These are phyloP conservation scores for Erithacus rubecula DNA, from an alignment of 2,797 vertebrate species.

Conservation along the genomic window DNA sequence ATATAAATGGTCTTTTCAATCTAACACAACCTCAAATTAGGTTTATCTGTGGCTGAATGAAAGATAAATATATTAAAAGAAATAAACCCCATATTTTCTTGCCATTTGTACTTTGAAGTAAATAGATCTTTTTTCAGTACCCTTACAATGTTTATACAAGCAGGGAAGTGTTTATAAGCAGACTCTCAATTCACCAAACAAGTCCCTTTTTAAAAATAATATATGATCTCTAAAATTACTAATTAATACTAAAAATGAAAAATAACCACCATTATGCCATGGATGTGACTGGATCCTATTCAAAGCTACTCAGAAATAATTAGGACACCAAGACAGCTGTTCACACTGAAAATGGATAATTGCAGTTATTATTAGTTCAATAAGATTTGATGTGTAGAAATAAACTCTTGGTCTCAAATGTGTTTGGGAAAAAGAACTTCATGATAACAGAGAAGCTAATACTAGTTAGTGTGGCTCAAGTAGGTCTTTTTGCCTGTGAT, in stretches of 20 bases:
- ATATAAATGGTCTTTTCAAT: background rate
- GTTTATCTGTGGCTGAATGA: background rate
- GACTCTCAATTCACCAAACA: background rate
- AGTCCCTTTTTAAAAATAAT: background rate
- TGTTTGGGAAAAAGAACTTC: background rate
- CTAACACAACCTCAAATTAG: background rate
- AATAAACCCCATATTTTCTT: background rate
- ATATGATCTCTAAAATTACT: background rate
- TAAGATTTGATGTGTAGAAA: background rate
- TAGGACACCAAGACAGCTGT: background rate
- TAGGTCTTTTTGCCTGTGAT: background rate
- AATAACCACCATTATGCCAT: background rate
- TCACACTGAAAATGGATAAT: background rate
- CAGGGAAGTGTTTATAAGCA: background rate
- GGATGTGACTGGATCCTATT: background rate
- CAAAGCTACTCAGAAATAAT: slow-evolving; percentile 23
- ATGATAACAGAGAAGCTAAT: background rate
- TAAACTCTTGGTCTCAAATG: background rate
- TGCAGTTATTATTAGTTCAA: background rate
- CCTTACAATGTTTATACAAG: background rate
- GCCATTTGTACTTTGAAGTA: background rate
- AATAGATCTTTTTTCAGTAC: background rate
- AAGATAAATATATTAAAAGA: background rate
- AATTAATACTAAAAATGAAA: background rate
- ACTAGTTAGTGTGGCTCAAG: background rate